Conservation (phyloP, 2,888 invertebrate species). For the Lymantria monacha region DNA sequence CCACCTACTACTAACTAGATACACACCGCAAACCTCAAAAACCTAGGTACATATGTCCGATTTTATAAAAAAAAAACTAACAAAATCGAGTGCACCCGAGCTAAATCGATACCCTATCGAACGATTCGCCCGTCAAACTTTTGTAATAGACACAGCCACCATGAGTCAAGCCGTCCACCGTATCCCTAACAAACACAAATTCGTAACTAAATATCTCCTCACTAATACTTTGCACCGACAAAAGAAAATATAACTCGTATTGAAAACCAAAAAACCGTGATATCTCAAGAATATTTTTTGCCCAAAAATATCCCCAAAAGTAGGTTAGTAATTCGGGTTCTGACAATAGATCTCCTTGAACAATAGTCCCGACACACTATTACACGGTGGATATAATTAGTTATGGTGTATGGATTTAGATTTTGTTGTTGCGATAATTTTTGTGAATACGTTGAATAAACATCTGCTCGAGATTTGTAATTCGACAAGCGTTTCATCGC, state of each 20-base stretch:
- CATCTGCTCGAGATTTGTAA: slow-evolving; percentile 74
- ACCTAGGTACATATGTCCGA: slow-evolving; percentile 64
- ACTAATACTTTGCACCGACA: slow-evolving; percentile 63
- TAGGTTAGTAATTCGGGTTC: slow-evolving; percentile 79
- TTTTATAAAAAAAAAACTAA: slow-evolving; percentile 69
- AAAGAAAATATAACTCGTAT: slow-evolving; percentile 73
- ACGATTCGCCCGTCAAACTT: slow-evolving; percentile 68
- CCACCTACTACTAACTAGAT: slow-evolving; percentile 55
- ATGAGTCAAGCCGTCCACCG: slow-evolving; percentile 29
- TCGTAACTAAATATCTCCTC: slow-evolving; percentile 56
- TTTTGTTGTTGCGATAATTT: slow-evolving; percentile 78
- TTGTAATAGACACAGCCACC: slow-evolving; percentile 55
- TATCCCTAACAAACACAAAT: slow-evolving; percentile 29
- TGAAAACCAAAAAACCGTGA: slow-evolving; percentile 75
- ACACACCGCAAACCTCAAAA: slow-evolving; percentile 76
- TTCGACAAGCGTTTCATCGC: slow-evolving; percentile 64
- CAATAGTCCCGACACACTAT: slow-evolving; percentile 65
- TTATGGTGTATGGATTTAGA: slow-evolving; percentile 81
- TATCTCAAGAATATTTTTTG: slow-evolving; percentile 66
- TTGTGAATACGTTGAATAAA: slow-evolving; percentile 72
- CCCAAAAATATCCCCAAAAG: slow-evolving; percentile 73
- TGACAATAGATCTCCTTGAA: slow-evolving; percentile 61
- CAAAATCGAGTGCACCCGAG: slow-evolving; percentile 53
- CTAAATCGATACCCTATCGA: slow-evolving; percentile 70
- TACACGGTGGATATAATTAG: slow-evolving; percentile 81